Evolutionary conservation across 2,797 vertebrate species (phyloP), one percentile per base, ranked within the genome.

Genomic region (Sitta carolinensis): DNA sequence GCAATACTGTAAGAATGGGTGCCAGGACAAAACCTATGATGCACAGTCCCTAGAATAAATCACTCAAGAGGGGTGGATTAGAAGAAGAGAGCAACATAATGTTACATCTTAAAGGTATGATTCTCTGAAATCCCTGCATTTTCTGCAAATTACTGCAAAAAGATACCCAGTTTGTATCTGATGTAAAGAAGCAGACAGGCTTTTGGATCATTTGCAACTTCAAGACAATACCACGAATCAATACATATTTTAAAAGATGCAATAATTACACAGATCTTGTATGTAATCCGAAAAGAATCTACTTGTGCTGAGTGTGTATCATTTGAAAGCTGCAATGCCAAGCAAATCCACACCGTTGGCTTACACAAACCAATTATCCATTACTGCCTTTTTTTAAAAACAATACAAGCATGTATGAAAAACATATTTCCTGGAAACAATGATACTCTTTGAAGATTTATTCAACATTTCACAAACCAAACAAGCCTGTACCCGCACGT

Each of bases 241-340:
- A 96, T 93, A 94, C 40, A 55, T 86, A 78, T 90, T 85, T 89
- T 86, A 16, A 88, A 95, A 94, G 73, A 95, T 86, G 67, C 52
- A 76, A 82, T 93, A 93, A 86, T 89, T 94, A 81, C 36, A 92
- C 32, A 73, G 48, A 73, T 34, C 42, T 94, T 86, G 57, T 52
- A 90, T 93, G 73, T 94, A 96, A 96, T 79, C 90, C 94, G 95
- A 75, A 96, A 93, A 92, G 90, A 95, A 94, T 96, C 88, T 93
- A 54, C 84, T 95, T 95, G 63, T 90, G 76, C 84, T 77, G 73
- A 91, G 89, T 57, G 29, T 69, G 68, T 93, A 91, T 89, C 79
- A 47, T 93, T 91, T 85, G 74, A 96, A 89, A 93, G 81, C 61
- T 92, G 79, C 94, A 85, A 82, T 70, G 91, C 73, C 89, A 96